Evolutionary conservation across 2,888 invertebrate genomes (phyloP).

Genomic region (Ernsta delagoae): DNA sequence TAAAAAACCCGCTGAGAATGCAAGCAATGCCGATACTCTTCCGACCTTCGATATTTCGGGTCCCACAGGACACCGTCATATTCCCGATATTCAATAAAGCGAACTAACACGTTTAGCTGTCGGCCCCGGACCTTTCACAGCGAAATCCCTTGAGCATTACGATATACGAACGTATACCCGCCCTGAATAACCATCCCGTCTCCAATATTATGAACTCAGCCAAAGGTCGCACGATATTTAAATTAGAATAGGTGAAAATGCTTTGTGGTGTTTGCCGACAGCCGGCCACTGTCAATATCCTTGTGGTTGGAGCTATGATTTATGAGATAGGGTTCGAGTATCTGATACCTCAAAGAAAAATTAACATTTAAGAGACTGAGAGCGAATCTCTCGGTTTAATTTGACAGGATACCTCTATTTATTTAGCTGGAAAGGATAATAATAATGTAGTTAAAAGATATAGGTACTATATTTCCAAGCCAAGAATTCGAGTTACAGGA

Average conservation of each 20-base stretch:
- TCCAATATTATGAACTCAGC: constrained; percentile 51
- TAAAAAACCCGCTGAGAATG: constrained; percentile 66
- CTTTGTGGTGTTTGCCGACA: constrained; percentile 24
- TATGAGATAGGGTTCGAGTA: not conserved
- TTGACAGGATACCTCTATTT: too few species aligned
- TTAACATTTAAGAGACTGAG: too few species aligned
- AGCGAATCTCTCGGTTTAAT: too few species aligned
- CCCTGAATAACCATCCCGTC: constrained; percentile 45
- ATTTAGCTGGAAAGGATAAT: too few species aligned
- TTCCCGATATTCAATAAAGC: constrained; percentile 77
- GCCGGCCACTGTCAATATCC: constrained; percentile 4
- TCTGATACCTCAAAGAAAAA: too few species aligned
- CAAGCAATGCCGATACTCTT: constrained; percentile 56
- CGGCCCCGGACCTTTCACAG: constrained; percentile 61
- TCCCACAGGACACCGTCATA: constrained; percentile 68
- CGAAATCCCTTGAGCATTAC: constrained; percentile 68
- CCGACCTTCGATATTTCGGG: constrained; percentile 58
- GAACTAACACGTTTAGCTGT: constrained; percentile 74
- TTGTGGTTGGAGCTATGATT: not conserved
- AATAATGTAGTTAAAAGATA: too few species aligned
- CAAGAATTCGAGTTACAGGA: too few species aligned
- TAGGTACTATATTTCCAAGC: too few species aligned
- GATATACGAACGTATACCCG: constrained; percentile 49
- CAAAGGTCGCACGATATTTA: constrained; percentile 58
- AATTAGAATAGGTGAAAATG: constrained; percentile 51